Evolutionary conservation across 2,888 invertebrate genomes (phyloP).

Genomic region (Idaea aversata): DNA sequence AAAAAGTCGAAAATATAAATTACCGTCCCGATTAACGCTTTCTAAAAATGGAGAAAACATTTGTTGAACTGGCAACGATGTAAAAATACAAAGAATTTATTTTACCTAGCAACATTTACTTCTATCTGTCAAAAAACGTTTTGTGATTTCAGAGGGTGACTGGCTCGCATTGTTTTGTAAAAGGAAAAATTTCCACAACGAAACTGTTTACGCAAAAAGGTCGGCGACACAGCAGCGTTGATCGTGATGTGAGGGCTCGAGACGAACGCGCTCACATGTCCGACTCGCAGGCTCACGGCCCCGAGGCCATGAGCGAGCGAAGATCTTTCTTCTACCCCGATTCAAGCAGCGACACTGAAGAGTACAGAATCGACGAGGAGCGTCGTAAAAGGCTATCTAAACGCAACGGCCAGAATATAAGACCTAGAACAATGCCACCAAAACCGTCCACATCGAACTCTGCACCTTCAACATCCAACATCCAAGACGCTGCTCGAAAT

Average conservation of each 20-base stretch:
- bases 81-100: not conserved
- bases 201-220: conserved; percentile 26
- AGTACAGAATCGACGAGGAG: conserved; percentile 86
- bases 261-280: conserved; percentile 67
- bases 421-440: conserved; percentile 59
- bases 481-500: conserved; percentile 56
- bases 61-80: not conserved
- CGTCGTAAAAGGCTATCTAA: conserved; percentile 80
- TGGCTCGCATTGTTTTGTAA: conserved; percentile 11
- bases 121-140: not conserved
- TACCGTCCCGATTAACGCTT: not conserved
- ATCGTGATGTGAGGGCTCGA: conserved; percentile 69
- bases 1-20: not conserved
- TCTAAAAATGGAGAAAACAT: not conserved
- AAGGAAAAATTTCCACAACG: conserved; percentile 23
- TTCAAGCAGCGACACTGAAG: conserved; percentile 93
- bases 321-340: conserved; percentile 78
- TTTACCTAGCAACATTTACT: not conserved
- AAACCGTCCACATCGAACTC: conserved; percentile 58
- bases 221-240: conserved; percentile 43
- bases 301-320: conserved; percentile 66
- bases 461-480: conserved; percentile 61
- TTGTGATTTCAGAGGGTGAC: not conserved
- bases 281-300: conserved; percentile 62
- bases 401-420: conserved; percentile 58